Percentiles rank a stretch among this genome's conserved stretches.
These are phyloP conservation scores for Drosophila pectinifera DNA, from an alignment of 1,140 invertebrate genomes.

Conservation along the genomic window DNA sequence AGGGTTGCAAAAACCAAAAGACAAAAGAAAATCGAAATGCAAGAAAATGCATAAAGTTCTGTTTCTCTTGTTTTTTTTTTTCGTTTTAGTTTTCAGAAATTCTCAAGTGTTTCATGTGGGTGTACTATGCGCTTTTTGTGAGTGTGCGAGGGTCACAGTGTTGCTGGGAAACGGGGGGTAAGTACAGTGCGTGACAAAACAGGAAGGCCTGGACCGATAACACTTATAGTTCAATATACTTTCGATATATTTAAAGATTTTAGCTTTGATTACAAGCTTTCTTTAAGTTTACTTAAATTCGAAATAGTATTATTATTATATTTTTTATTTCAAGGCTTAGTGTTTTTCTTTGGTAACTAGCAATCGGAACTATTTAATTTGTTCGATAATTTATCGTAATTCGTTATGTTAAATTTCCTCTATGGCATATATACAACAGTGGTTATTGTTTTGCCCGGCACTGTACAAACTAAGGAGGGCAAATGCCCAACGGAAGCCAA, in stretches of 20 bases:
- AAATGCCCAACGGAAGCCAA: constrained; percentile 11
- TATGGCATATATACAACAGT: neutral
- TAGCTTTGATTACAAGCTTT: neutral
- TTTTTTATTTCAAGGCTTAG: neutral
- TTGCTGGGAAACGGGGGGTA: neutral
- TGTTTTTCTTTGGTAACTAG: too few species aligned
- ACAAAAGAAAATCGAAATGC: constrained; percentile 30
- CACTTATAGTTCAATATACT: neutral
- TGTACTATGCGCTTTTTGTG: constrained; percentile 1
- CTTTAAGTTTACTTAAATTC: neutral
- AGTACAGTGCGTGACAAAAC: constrained; percentile 8
- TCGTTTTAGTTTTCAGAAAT: constrained; percentile 24
- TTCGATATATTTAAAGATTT: neutral
- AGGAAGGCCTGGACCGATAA: neutral
- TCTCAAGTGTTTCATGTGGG: constrained; percentile 24
- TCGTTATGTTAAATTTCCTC: neutral
- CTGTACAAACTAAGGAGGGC: constrained; percentile 1
- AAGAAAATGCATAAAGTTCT: constrained; percentile 34
- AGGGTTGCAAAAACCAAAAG: constrained; percentile 40
- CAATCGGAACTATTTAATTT: too few species aligned
- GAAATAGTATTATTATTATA: neutral
- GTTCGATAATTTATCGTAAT: too few species aligned
- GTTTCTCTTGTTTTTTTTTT: constrained; percentile 8
- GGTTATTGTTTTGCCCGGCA: neutral
- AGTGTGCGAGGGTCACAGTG: constrained; percentile 16